Conservation (phyloP, 2,113 vertebrate genomes). For the Numenius arquata region DNA sequence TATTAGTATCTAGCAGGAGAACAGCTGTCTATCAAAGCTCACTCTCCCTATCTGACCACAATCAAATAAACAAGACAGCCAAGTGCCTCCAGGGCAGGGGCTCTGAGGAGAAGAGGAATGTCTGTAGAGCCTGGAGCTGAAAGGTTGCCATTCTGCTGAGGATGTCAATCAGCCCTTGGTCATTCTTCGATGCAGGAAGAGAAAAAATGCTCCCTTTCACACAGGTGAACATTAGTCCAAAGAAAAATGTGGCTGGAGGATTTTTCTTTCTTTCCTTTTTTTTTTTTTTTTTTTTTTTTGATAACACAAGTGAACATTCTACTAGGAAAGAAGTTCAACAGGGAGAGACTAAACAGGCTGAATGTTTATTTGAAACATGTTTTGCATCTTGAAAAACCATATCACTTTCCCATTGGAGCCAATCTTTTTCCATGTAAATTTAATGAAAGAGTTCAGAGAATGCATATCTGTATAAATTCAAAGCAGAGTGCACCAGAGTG, state of each 20-base stretch:
- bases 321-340: neutral
- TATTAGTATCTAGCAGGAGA: neutral
- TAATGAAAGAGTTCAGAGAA: neutral
- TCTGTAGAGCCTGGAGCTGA: neutral
- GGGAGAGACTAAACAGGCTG: neutral
- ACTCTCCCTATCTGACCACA: constrained; percentile 2
- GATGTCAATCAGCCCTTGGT: neutral
- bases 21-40: constrained; percentile 31
- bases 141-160: constrained; percentile 8
- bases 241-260: neutral
- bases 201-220: neutral
- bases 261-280: neutral
- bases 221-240: neutral
- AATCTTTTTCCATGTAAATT: neutral
- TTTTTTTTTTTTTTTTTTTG: neutral
- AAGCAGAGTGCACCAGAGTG: neutral
- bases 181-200: neutral
- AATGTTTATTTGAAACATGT: neutral
- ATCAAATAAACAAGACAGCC: constrained; percentile 33
- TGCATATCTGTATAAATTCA: neutral
- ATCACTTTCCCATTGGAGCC: neutral
- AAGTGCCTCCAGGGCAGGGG: neutral
- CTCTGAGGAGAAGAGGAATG: neutral
- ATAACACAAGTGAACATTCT: neutral
- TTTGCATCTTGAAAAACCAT: neutral